Evolutionary conservation across 2,888 invertebrate genomes (phyloP).

Genomic region (Tiliacea citrago): DNA sequence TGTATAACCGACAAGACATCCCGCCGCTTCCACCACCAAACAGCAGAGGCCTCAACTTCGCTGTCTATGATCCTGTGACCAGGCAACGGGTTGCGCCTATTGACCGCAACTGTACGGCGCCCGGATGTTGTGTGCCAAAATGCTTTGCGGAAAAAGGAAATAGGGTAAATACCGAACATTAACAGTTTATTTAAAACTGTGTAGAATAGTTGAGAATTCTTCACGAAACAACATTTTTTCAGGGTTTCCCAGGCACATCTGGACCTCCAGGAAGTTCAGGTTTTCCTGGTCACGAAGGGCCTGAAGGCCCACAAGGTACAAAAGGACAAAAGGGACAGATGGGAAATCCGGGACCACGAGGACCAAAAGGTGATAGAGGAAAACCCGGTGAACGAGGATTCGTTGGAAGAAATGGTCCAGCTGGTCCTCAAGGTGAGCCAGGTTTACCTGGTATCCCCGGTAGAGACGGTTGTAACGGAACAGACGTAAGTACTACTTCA

Average conservation of each 20-base stretch:
- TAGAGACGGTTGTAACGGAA: constrained; percentile 98
- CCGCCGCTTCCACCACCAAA: constrained; percentile 58
- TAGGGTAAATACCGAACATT: constrained; percentile 89
- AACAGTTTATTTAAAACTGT: background rate
- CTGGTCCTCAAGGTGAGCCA: constrained; percentile 93
- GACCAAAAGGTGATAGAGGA: constrained; percentile 96
- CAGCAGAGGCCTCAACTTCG: constrained; percentile 76
- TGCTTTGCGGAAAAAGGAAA: constrained; percentile 97
- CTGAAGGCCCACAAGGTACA: constrained; percentile 96
- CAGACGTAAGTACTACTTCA: constrained; percentile 93
- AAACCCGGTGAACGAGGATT: constrained; percentile 97
- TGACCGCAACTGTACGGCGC: constrained; percentile 92
- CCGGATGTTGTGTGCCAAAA: constrained; percentile 95
- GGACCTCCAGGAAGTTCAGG: constrained; percentile 94
- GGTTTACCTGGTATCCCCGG: constrained; percentile 96
- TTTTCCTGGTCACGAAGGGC: constrained; percentile 94
- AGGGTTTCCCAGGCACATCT: constrained; percentile 94
- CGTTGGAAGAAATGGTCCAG: constrained; percentile 81
- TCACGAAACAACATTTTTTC: constrained; percentile 36
- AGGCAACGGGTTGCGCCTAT: constrained; percentile 81
- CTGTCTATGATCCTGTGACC: constrained; percentile 83
- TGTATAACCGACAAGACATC: constrained; percentile 63
- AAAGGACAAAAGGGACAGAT: constrained; percentile 97
- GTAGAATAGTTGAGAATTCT: background rate
- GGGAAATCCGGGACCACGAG: constrained; percentile 95